Base-by-base conservation (phyloP, 2,888 invertebrate species). In the Lamproptera curius region DNA sequence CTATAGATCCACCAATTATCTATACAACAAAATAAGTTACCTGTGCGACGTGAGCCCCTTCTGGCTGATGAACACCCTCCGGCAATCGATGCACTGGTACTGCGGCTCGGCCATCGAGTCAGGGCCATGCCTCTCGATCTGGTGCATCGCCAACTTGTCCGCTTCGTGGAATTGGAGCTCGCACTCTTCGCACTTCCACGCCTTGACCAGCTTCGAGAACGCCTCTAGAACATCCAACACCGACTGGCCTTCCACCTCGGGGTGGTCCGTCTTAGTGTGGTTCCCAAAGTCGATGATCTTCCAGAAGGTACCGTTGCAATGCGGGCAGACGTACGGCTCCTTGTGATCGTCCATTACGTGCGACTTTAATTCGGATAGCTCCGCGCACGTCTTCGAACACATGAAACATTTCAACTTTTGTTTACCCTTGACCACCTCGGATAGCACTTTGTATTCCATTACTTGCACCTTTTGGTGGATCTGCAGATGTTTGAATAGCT, bases 171-270 rank as follows among this genome's bases (percentile, higher is more conserved):
- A 86, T 48, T 87, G 86, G 8, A 78, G 42, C 1, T 76, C 76
- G 38, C 87, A 87, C 36, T 81, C 83, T n/a, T 84, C 82, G 40
- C 87, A 87, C 54, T 85, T 87, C 87, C 87, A 87, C n/a, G 83
- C 83, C 54, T 80, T 73, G 0, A 83, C 76, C 26, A 87, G 53
- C 52, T 75, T 78, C 0, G 83, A 81, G 46, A 85, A 85, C 0
- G 86, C 85, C 63, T 84, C 81, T 0, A 87, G 56, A 1, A 84
- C 83, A 45, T 84, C 77, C 28, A 87, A 54, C 1, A 86, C 82
- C 0, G 80, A 77, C 40, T 82, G 75, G 0, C 79, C 79, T 57
- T 80, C 81, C 0, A 82, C 70, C 46, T 83, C 76, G 0, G 83
- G 81, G 34, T 87, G 87, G 1, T 63, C 66, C 1, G 71, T 75